Percentiles rank a stretch among this genome's conserved stretches.
These are phyloP conservation scores for Pimephales promelas DNA, from an alignment of 2,113 vertebrate species.

Conservation along the genomic window DNA sequence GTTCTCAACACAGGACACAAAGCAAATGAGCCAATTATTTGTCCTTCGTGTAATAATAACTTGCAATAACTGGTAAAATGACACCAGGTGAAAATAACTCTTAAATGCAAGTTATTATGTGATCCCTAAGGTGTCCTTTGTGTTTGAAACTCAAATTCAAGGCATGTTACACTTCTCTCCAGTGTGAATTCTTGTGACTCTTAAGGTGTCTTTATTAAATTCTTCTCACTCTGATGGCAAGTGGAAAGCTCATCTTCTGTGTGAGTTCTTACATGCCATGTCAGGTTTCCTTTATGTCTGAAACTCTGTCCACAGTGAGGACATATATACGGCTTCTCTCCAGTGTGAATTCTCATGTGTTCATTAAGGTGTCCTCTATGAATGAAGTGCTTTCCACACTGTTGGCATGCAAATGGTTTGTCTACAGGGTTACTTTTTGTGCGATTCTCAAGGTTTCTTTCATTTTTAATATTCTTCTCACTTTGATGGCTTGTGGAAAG, in stretches of 20 bases:
- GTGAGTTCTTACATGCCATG: neutral
- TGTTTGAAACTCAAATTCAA: neutral
- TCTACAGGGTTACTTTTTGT: neutral
- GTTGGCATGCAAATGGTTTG: neutral
- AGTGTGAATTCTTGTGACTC: neutral
- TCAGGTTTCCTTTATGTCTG: neutral
- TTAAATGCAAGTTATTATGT: neutral
- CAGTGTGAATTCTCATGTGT: neutral
- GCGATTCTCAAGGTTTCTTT: neutral
- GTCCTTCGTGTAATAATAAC: no score
- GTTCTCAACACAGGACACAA: no score
- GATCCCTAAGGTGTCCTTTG: neutral
- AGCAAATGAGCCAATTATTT: no score
- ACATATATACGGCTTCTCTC: neutral
- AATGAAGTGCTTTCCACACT: neutral
- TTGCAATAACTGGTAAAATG: no score
- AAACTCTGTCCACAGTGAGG: neutral
- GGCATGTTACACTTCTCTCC: neutral
- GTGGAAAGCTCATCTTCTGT: neutral
- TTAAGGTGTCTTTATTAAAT: neutral
- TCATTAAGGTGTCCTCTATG: constrained; percentile 10
- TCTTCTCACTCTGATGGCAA: neutral
- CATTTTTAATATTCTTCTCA: neutral
- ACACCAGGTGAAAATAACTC: no score
- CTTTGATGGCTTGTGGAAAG: neutral